A percentile compares a stretch with the other conserved stretches of the same genome.
Conservation (phyloP, 2,888 invertebrate genomes). For the Rutpela maculata region DNA sequence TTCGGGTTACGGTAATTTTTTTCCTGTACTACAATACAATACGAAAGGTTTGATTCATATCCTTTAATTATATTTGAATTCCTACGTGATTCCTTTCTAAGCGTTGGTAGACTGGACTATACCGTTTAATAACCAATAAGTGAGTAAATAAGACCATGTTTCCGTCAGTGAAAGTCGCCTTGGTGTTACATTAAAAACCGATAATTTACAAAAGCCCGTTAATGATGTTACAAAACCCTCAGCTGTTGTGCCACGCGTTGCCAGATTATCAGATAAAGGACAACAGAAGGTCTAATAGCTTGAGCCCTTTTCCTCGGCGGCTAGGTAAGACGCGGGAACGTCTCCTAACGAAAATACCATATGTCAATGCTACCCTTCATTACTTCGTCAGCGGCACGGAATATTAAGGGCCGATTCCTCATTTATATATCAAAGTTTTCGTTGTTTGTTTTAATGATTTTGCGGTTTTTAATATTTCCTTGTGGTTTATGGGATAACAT, state of each 20-base stretch:
- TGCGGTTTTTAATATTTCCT: slow-evolving; percentile 29
- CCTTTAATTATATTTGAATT: no score
- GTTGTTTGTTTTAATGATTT: slow-evolving; percentile 30
- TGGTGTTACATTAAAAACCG: slow-evolving; percentile 40
- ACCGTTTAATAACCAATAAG: slow-evolving; percentile 42
- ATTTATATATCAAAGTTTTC: background rate
- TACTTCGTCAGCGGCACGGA: slow-evolving; percentile 11
- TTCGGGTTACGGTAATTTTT: no score
- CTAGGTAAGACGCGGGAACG: slow-evolving; percentile 47
- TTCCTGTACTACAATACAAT: no score
- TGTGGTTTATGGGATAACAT: slow-evolving; percentile 27
- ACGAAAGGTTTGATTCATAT: no score
- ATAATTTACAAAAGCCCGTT: slow-evolving; percentile 45
- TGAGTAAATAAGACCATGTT: slow-evolving; percentile 41
- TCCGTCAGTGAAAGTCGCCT: slow-evolving; percentile 48
- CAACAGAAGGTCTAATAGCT: slow-evolving; percentile 54
- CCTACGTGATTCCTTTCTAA: no score
- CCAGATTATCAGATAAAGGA: slow-evolving; percentile 58
- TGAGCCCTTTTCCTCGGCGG: slow-evolving; percentile 51
- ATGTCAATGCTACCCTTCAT: slow-evolving; percentile 56
- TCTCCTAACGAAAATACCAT: slow-evolving; percentile 56
- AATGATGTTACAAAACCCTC: slow-evolving; percentile 47
- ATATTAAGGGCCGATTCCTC: slow-evolving; percentile 21
- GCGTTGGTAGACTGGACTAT: no score
- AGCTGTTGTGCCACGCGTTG: slow-evolving; percentile 58